Evolutionary conservation across 2,888 invertebrate species (phyloP), one percentile per base, ranked within the genome.

Genomic region (Leptinotarsa peninsularis): DNA sequence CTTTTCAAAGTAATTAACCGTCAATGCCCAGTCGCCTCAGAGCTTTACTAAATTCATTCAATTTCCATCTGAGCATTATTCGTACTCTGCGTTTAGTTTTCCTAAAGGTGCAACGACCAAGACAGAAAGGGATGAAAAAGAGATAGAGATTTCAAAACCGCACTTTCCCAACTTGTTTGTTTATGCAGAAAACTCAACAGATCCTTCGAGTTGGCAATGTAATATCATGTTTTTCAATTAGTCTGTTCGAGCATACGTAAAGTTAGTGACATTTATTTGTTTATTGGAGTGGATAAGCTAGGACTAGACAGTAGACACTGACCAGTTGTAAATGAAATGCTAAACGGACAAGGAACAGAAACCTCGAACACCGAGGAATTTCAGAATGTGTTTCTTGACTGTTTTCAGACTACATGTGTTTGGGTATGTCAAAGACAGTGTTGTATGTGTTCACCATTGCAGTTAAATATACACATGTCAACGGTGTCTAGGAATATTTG

Each of bases 81-180:
- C 52, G 52, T 52, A 14, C 52, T 52, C n/a, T 52, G 52, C 7
- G 52, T 52, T 5, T 5, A 15, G n/a, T 4, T 52, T 5, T 52
- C 52, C 52, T 52, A 14, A 52, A 52, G 52, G 52, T 52, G 52
- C 52, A 52, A 52, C n/a, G 52, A n/a, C 52, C 52, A 52, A n/a
- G 52, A 13, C 43, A 43, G 43, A 43, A 43, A 43, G 43, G 43
- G 15, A 52, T 3, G 5, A 15, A 52, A n/a, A n/a, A 15, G 52
- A 17, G n/a, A 5, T 4, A 17, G 4, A 52, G 5, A 52, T 52
- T 52, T n/a, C 52, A 15, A 52, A 52, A 52, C 52, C 52, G 52
- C 52, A 52, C 4, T 4, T 17, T 21, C 27, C 21, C 21, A 23
- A 27, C 21, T 23, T 4, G 23, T 4, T 13, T 58, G 23, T 21